A percentile compares a stretch with the other conserved stretches of the same genome.
phyloP scores from a whole-genome alignment of 2,888 invertebrate genomes.

The Germaria angustata region DNA sequence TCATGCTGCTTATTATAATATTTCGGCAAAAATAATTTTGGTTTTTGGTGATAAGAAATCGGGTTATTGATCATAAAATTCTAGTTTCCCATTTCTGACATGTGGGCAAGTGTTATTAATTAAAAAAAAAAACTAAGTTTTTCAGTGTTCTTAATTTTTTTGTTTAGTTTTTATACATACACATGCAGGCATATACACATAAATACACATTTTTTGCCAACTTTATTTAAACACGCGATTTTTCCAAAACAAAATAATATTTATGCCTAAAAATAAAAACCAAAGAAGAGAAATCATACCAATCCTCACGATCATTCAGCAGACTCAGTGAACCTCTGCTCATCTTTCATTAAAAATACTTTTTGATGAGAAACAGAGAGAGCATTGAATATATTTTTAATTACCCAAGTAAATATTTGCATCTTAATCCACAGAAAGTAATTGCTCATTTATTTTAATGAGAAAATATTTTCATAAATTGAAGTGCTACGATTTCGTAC shows the following conservation, averaged over 20 bases:
- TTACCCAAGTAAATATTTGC: background rate
- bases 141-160: too few relatives aligned
- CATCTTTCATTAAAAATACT: background rate
- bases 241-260: slow-evolving; percentile 28
- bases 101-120: too few relatives aligned
- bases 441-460: slow-evolving; percentile 23
- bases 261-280: slow-evolving; percentile 26
- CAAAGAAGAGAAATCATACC: background rate
- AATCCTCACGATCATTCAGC: slow-evolving; percentile 25
- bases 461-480: slow-evolving; percentile 21
- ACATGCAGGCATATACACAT: too few relatives aligned
- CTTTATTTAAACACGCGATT: background rate
- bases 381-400: background rate
- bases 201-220: background rate
- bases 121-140: too few relatives aligned
- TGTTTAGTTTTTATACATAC: too few relatives aligned
- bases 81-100: too few relatives aligned
- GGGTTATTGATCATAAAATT: too few relatives aligned
- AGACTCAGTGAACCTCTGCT: background rate
- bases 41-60: too few relatives aligned
- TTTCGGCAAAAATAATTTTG: too few relatives aligned
- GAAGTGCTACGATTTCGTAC: background rate
- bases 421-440: background rate
- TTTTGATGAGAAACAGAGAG: background rate
- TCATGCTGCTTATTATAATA: too few relatives aligned